A percentile compares a stretch with the other conserved stretches of the same genome.
Conservation (phyloP, 2,888 invertebrate genomes). For the Aplocera efformata region DNA sequence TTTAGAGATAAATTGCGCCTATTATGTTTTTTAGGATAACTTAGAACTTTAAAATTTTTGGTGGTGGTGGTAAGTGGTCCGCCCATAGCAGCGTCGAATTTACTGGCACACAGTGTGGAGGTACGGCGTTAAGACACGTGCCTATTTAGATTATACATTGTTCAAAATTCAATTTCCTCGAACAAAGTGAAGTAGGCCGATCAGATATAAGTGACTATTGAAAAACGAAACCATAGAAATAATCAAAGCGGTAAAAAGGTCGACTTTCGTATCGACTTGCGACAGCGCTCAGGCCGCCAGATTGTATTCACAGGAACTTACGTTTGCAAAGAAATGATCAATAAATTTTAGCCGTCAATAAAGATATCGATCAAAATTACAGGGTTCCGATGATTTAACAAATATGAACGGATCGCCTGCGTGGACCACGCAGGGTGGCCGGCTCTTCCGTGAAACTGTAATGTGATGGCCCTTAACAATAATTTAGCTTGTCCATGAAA, state of each 20-base stretch:
- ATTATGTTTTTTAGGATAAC: too few species aligned
- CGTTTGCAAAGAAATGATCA: constrained; percentile 76
- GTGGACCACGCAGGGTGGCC: constrained; percentile 67
- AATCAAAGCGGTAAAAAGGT: constrained; percentile 63
- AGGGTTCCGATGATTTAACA: constrained; percentile 79
- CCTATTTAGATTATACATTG: constrained; percentile 38
- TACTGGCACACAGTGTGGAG: too few species aligned
- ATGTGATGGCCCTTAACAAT: constrained; percentile 67
- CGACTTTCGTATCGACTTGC: constrained; percentile 57
- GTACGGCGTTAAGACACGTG: constrained; percentile 34
- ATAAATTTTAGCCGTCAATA: constrained; percentile 77
- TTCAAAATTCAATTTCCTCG: constrained; percentile 67
- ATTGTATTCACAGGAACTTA: constrained; percentile 66
- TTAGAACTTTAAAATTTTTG: too few species aligned
- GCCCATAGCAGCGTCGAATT: too few species aligned
- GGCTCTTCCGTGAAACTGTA: constrained; percentile 71
- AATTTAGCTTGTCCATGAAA: constrained; percentile 62
- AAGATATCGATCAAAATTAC: constrained; percentile 81
- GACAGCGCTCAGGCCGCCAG: constrained; percentile 59
- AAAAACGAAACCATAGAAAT: constrained; percentile 75
- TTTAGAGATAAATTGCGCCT: too few species aligned
- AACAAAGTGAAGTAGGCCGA: constrained; percentile 68
- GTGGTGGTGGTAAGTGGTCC: too few species aligned
- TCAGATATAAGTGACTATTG: constrained; percentile 74
- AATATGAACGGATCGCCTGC: constrained; percentile 70